Percentiles rank a stretch among this genome's conserved stretches.
These are phyloP conservation scores for Platichthys stellatus DNA, from an alignment of 2,113 vertebrate genomes.

Conservation along the genomic window DNA sequence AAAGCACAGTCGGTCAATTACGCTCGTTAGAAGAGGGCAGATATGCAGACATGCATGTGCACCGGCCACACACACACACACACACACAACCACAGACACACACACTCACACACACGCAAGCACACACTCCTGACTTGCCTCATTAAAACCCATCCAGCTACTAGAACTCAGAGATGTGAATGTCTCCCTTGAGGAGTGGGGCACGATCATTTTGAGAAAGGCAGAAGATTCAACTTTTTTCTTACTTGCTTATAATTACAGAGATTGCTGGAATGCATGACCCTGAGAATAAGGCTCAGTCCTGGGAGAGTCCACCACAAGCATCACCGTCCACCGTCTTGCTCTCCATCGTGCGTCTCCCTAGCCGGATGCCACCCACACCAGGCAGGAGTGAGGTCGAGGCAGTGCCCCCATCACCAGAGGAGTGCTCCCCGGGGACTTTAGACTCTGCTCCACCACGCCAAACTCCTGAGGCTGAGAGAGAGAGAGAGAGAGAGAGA, in stretches of 20 bases:
- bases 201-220: constrained; percentile 80
- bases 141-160: constrained; percentile 84
- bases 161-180: constrained; percentile 82
- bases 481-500: constrained; percentile 38
- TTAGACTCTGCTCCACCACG: constrained; percentile 71
- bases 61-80: constrained; percentile 45
- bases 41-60: constrained; percentile 68
- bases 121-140: constrained; percentile 78
- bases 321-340: constrained; percentile 75
- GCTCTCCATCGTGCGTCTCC: constrained; percentile 73
- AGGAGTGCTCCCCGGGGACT: constrained; percentile 69
- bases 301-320: constrained; percentile 79
- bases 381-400: constrained; percentile 79
- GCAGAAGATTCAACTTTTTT: constrained; percentile 75
- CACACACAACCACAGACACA: constrained; percentile 39
- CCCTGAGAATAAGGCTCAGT: constrained; percentile 83
- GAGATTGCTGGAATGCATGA: constrained; percentile 82
- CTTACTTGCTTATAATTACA: constrained; percentile 82
- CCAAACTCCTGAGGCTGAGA: constrained; percentile 79
- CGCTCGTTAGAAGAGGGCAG: constrained; percentile 79
- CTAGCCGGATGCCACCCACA: constrained; percentile 81
- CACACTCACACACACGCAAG: not conserved
- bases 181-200: constrained; percentile 78
- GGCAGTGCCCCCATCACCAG: constrained; percentile 75
- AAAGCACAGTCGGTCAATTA: constrained; percentile 81